phyloP scores from a whole-genome alignment of 2,113 vertebrate genomes.

The Odontesthes bonariensis region DNA sequence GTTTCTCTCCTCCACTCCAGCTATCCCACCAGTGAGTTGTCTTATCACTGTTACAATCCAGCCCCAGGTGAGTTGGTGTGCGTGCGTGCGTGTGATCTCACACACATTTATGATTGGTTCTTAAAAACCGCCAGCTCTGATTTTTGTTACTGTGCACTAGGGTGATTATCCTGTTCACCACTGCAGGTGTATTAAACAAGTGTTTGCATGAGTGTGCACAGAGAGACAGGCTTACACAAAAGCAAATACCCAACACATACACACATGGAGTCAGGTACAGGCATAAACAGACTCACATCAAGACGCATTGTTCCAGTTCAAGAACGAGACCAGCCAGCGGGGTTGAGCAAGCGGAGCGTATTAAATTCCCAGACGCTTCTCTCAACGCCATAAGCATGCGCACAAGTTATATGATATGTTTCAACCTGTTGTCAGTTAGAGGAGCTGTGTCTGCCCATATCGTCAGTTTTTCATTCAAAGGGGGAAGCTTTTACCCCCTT shows the following conservation, averaged over 20 bases:
- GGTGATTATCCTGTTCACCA: slow-evolving; percentile 36
- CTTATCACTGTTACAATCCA: slow-evolving; percentile 47
- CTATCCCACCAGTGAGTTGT: slow-evolving; percentile 54
- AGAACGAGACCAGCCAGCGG: slow-evolving; percentile 30
- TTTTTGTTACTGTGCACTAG: slow-evolving; percentile 43
- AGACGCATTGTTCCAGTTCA: slow-evolving; percentile 45
- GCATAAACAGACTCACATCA: slow-evolving; percentile 24
- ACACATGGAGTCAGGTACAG: slow-evolving; percentile 11
- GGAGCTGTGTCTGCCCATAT: slow-evolving; percentile 21
- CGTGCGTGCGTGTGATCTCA: slow-evolving; percentile 20
- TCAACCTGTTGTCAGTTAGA: slow-evolving; percentile 46
- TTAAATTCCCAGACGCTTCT: slow-evolving; percentile 54
- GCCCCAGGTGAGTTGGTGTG: slow-evolving; percentile 48
- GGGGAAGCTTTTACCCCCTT: not conserved
- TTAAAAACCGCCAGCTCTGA: slow-evolving; percentile 61
- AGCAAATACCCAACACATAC: slow-evolving; percentile 14
- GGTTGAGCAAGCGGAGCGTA: slow-evolving; percentile 27
- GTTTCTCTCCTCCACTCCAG: slow-evolving; percentile 30
- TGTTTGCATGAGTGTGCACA: not conserved
- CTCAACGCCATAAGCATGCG: slow-evolving; percentile 34
- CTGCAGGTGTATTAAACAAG: slow-evolving; percentile 44
- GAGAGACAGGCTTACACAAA: slow-evolving; percentile 1
- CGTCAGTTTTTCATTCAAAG: not conserved
- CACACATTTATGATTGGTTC: slow-evolving; percentile 55
- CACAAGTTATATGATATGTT: slow-evolving; percentile 43